phyloP scores from a whole-genome alignment of 1,140 invertebrate species.

The Dendroctonus ponderosae region DNA sequence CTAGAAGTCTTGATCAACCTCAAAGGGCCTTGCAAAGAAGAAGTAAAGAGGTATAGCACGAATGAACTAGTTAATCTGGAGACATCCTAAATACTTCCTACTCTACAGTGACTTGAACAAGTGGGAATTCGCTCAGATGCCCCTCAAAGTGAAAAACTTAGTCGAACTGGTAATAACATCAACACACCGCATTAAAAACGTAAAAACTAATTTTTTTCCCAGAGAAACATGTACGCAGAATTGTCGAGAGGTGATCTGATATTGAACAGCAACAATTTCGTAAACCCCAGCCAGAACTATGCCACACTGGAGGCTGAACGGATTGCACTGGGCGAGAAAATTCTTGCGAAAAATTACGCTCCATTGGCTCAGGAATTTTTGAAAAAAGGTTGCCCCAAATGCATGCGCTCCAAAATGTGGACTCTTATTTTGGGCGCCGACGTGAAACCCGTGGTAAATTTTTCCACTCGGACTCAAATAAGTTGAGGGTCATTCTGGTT shows the following conservation, averaged over 20 bases:
- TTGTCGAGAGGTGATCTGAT: conserved; percentile 66
- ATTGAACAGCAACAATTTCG: conserved; percentile 63
- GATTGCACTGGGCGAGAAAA: conserved; percentile 64
- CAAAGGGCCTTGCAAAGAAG: conserved; percentile 72
- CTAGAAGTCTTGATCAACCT: conserved; percentile 85
- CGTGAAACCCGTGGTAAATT: conserved; percentile 52
- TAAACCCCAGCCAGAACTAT: conserved; percentile 57
- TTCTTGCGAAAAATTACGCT: conserved; percentile 66
- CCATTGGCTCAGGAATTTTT: conserved; percentile 80
- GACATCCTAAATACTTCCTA: background rate
- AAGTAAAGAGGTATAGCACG: conserved; percentile 32
- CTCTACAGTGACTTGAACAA: conserved; percentile 60
- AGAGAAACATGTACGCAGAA: conserved; percentile 69
- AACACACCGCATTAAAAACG: background rate
- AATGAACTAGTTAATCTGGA: background rate
- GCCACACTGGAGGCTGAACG: conserved; percentile 65
- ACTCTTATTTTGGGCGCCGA: conserved; percentile 76
- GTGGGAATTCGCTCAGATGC: conserved; percentile 87
- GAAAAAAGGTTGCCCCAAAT: conserved; percentile 80
- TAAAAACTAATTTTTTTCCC: conserved; percentile 35
- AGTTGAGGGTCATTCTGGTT: conserved; percentile 4
- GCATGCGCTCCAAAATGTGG: conserved; percentile 76
- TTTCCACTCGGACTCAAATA: background rate
- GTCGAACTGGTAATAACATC: conserved; percentile 66
- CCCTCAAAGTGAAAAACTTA: conserved; percentile 79